Conservation (phyloP, 30 jellyfish, hydroid and myxozoan species). For the Cassiopea andromeda region DNA sequence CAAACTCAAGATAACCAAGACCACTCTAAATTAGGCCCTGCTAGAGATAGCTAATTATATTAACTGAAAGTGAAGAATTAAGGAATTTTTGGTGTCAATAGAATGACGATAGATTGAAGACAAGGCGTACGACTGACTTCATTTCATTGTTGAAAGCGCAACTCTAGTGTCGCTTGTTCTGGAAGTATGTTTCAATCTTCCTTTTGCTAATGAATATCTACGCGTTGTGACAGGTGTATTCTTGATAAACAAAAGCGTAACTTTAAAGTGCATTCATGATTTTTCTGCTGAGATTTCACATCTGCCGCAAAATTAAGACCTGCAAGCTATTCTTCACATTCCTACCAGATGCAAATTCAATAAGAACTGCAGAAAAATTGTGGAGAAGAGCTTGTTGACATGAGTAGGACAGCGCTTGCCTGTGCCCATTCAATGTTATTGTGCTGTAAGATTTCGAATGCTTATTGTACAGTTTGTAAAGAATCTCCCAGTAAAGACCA, state of each 20-base stretch:
- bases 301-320: constrained; percentile 9
- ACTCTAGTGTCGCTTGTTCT: no score
- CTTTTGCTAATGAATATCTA: neutral
- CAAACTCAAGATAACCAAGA: no score
- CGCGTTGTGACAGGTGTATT: neutral
- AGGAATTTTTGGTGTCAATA: no score
- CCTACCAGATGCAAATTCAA: neutral
- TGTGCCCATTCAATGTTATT: neutral
- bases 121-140: no score
- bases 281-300: neutral
- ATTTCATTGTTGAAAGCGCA: no score
- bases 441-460: neutral
- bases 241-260: neutral
- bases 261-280: neutral
- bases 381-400: neutral
- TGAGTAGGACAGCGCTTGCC: neutral
- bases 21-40: no score
- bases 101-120: no score
- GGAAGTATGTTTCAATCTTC: neutral
- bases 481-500: neutral
- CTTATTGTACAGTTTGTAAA: neutral
- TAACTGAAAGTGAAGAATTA: no score
- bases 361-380: neutral
- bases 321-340: neutral
- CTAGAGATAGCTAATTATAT: no score